Conservation (phyloP, 1,140 invertebrate species). For the Asbolus verrucosus region DNA sequence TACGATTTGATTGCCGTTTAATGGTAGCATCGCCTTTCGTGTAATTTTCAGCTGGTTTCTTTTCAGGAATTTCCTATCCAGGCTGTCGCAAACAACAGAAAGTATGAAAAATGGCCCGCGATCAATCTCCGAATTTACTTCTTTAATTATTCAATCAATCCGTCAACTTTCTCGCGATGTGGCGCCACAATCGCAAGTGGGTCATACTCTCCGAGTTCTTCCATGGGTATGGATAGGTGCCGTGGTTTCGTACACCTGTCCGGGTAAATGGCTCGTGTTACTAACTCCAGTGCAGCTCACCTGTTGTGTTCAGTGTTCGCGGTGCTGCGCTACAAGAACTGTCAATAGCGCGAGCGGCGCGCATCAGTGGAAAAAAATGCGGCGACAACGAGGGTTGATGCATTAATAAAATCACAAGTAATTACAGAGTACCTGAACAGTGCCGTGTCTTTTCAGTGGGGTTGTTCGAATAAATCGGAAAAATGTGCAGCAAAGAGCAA, state of each 20-base stretch:
- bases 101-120: constrained; percentile 15
- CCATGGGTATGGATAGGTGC: constrained; percentile 4
- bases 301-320: constrained; percentile 31
- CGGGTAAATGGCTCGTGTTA: constrained; percentile 37
- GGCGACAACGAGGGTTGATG: too few species aligned
- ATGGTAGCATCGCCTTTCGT: too few species aligned
- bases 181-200: constrained; percentile 35
- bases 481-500: constrained; percentile 64
- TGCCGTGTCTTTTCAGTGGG: not conserved
- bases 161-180: constrained; percentile 26
- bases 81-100: constrained; percentile 1
- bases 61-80: not conserved
- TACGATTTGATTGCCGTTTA: too few species aligned
- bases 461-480: constrained; percentile 38
- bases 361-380: constrained; percentile 8
- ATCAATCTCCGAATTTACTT: constrained; percentile 34
- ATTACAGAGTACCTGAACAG: constrained; percentile 21
- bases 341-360: not conserved
- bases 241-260: constrained; percentile 27
- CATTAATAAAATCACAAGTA: too few species aligned
- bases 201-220: constrained; percentile 26
- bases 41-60: not conserved
- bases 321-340: constrained; percentile 18
- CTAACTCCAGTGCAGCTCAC: constrained; percentile 22
- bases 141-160: constrained; percentile 33